A percentile compares a stretch with the other conserved stretches of the same genome.
Conservation (phyloP, 2,797 vertebrate species). For the Tenualosa ilisha region DNA sequence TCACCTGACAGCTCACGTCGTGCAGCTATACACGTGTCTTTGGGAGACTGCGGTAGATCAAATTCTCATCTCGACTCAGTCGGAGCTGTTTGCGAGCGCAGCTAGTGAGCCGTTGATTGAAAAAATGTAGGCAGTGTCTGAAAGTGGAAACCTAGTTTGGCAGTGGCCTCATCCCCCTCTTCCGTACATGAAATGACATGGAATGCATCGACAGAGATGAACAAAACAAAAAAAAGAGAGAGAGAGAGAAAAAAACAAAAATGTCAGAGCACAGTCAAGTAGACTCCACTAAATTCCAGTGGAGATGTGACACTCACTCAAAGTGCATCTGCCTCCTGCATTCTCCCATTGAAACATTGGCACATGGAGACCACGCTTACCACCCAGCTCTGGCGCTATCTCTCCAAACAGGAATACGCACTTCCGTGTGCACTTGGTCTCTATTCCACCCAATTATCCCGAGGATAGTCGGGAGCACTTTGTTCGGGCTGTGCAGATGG, state of each 20-base stretch:
- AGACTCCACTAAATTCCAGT: neutral
- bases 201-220: neutral
- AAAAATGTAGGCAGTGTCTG: neutral
- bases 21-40: neutral
- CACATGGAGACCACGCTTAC: neutral
- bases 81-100: neutral
- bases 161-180: neutral
- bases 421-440: conserved; percentile 2
- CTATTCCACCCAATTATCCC: conserved; percentile 19
- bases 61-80: neutral
- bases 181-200: neutral
- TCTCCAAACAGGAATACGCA: conserved; percentile 16
- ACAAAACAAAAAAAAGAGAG: neutral
- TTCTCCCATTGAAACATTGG: neutral
- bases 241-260: neutral
- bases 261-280: neutral
- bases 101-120: neutral
- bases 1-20: neutral
- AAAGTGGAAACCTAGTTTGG: conserved; percentile 12
- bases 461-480: conserved; percentile 7
- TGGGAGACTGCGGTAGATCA: conserved; percentile 9
- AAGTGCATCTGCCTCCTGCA: neutral
- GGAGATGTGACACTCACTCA: neutral
- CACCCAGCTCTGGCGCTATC: neutral
- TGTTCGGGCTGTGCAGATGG: conserved; percentile 3